A percentile compares a stretch with the other conserved stretches of the same genome.
Conservation (phyloP, 1,140 invertebrate species). For the Danaus melanippus region DNA sequence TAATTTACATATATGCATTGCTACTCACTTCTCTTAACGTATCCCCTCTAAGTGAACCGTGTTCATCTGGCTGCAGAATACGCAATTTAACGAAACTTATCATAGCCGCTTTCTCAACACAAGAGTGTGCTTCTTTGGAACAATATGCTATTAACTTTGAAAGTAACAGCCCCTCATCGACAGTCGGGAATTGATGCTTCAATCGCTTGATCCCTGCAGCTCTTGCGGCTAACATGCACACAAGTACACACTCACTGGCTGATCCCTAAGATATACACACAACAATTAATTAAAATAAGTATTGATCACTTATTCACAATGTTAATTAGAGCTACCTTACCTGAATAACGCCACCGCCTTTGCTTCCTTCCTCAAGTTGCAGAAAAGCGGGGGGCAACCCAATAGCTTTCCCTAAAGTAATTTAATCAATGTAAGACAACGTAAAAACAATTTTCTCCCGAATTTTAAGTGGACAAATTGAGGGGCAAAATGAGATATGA, state of each 20-base stretch:
- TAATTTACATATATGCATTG: background rate
- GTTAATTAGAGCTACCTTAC: slow-evolving; percentile 51
- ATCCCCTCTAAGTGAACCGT: slow-evolving; percentile 90
- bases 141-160: slow-evolving; percentile 97
- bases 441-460: no score
- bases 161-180: slow-evolving; percentile 94
- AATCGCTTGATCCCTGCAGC: slow-evolving; percentile 93
- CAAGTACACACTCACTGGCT: slow-evolving; percentile 97
- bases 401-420: slow-evolving; percentile 84
- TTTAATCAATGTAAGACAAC: background rate
- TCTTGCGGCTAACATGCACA: slow-evolving; percentile 94
- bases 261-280: slow-evolving; percentile 80
- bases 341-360: slow-evolving; percentile 95
- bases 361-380: slow-evolving; percentile 84
- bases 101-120: slow-evolving; percentile 99
- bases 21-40: slow-evolving; percentile 82
- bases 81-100: slow-evolving; percentile 97
- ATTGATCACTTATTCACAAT: background rate
- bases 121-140: slow-evolving; percentile 97
- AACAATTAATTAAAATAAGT: background rate
- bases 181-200: slow-evolving; percentile 90
- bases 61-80: slow-evolving; percentile 96
- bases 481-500: no score
- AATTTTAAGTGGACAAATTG: no score
- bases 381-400: slow-evolving; percentile 91